These are phyloP conservation scores for Netelia fuscicornis DNA, from an alignment of 2,888 invertebrate genomes.

Conservation along the genomic window DNA sequence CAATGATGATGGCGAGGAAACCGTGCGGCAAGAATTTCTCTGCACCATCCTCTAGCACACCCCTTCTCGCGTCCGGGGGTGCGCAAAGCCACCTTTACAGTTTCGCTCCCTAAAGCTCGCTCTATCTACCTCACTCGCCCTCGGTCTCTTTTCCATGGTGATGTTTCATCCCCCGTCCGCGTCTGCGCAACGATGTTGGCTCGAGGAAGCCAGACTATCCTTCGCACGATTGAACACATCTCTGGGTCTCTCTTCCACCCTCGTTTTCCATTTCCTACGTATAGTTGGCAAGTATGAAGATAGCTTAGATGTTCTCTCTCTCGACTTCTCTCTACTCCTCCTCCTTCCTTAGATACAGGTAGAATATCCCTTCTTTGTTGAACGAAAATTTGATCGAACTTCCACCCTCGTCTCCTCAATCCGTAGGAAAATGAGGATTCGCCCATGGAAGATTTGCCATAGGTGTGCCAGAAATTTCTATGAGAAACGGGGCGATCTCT, in stretches of 20 bases:
- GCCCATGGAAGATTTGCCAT: slow-evolving; percentile 4
- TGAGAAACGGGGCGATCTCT: slow-evolving; percentile 30
- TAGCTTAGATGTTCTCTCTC: neutral
- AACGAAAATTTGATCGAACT: slow-evolving; percentile 45
- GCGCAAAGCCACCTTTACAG: slow-evolving; percentile 50
- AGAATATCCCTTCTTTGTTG: neutral
- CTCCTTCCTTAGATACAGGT: neutral
- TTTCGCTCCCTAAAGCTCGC: slow-evolving; percentile 11
- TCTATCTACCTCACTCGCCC: slow-evolving; percentile 14
- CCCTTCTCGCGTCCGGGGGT: slow-evolving; percentile 3
- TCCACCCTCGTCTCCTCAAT: neutral
- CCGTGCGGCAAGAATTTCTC: slow-evolving; percentile 40
- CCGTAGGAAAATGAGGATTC: neutral
- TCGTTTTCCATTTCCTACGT: neutral
- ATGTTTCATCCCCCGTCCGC: slow-evolving; percentile 7
- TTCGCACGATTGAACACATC: slow-evolving; percentile 47
- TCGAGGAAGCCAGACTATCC: slow-evolving; percentile 37
- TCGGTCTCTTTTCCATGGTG: neutral
- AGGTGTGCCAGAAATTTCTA: slow-evolving; percentile 68
- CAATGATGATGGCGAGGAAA: slow-evolving; percentile 61
- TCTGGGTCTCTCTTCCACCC: slow-evolving; percentile 1
- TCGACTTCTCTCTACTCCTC: neutral
- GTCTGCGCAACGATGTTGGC: slow-evolving; percentile 40
- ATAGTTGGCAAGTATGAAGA: neutral
- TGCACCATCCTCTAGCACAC: slow-evolving; percentile 2